Evolutionary conservation across 2,888 invertebrate species (phyloP), one percentile per base, ranked within the genome.

Genomic region (Trichogramma evanescens): DNA sequence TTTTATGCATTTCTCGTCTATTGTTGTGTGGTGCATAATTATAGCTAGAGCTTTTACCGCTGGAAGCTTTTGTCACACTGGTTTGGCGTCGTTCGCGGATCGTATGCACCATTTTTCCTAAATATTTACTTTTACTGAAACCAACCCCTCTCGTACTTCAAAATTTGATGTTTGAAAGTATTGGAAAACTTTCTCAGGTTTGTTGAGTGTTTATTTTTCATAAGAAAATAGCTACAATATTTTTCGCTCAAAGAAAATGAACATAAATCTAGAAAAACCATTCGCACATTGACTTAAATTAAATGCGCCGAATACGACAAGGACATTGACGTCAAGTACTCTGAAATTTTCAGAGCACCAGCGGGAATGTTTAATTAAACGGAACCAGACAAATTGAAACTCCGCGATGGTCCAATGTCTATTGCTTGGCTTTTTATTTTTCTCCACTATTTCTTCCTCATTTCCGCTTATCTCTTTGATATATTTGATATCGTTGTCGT

Each of bases 41-140:
- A 63, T 52, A 42, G 61, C 62, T 58, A 54, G 57, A 39, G 5
- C 56, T 59, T 67, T 67, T 59, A 65, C 65, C 60, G 63, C 48
- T 26, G 26, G 26, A 26, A 26, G 26, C 26, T 26, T 26, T 26
- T 26, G 26, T 26, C 26, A 26, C 26, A 26, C 26, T 26, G 26
- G 26, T 3, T 26, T 26, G 26, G 26, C 2, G 26, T 26, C 1
- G 26, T 26, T 26, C 26, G 26, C 26, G 26, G 1, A 26, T 26
- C 26, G 26, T 26, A 3, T 26, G 26, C 3, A 26, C 3, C 1
- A 26, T 26, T 26, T 26, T 26, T 26, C 26, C 26, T 26, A 26
- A 26, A 26, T 26, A 26, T 26, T 26, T 26, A 26, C 26, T 26
- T 26, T 26, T 26, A 26, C 26, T 26, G 26, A 26, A 26, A 26